Conservation (phyloP, 2,113 vertebrate species). For the Malurus cyaneus region DNA sequence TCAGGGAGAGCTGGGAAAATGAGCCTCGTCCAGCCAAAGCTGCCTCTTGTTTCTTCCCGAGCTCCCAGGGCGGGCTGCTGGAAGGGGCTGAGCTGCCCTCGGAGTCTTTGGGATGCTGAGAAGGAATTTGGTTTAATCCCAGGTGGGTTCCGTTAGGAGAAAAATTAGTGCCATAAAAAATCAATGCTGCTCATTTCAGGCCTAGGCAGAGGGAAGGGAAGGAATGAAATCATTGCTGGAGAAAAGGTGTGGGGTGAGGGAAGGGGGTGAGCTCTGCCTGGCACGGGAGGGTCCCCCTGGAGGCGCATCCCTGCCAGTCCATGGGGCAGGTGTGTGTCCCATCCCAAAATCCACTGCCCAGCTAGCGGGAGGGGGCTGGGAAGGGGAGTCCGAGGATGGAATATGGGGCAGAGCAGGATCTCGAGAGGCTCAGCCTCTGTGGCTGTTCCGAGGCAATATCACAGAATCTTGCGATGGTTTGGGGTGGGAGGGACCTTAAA, state of each 20-base stretch:
- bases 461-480: neutral
- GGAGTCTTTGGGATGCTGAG: neutral
- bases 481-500: accelerated
- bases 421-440: neutral
- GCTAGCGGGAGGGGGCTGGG: accelerated
- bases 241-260: accelerated
- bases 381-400: neutral
- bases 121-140: conserved; percentile 13
- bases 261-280: neutral
- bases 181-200: neutral
- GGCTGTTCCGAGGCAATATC: neutral
- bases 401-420: accelerated
- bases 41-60: neutral
- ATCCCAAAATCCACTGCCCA: neutral
- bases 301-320: neutral
- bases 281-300: accelerated
- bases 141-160: neutral
- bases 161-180: neutral
- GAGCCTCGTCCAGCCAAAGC: neutral
- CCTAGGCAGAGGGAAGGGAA: neutral
- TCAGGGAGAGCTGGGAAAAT: neutral
- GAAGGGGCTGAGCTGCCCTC: neutral
- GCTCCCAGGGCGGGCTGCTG: neutral
- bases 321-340: accelerated
- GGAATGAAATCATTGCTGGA: neutral